phyloP scores from a whole-genome alignment of 1,140 invertebrate species.

The Bombus confusus region DNA sequence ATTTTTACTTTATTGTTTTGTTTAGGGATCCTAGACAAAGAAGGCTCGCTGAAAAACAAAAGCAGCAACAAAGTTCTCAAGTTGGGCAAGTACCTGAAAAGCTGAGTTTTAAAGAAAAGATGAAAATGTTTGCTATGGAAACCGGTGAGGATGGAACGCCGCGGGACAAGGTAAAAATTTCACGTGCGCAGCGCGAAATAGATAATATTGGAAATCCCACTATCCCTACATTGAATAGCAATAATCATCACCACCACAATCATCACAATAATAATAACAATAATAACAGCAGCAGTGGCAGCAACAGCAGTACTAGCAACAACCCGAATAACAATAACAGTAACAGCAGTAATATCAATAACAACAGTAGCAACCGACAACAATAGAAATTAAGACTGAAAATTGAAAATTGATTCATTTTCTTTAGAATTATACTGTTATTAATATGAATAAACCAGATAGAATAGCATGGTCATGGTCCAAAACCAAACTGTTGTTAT shows the following conservation, averaged over 20 bases:
- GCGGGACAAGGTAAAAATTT: constrained; percentile 96
- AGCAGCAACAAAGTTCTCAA: constrained; percentile 85
- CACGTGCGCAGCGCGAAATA: constrained; percentile 95
- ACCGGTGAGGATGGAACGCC: constrained; percentile 93
- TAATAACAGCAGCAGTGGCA: constrained; percentile 29
- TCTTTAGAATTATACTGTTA: background rate
- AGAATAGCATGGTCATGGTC: background rate
- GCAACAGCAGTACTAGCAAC: constrained; percentile 36
- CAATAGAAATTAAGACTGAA: constrained; percentile 42
- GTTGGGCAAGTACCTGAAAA: constrained; percentile 92
- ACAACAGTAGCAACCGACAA: constrained; percentile 42
- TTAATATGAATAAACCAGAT: background rate
- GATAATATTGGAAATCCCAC: constrained; percentile 86
- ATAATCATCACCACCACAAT: constrained; percentile 55
- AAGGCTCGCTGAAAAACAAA: constrained; percentile 90
- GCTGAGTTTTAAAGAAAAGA: constrained; percentile 96
- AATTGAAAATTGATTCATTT: constrained; percentile 26
- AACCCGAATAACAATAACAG: constrained; percentile 15
- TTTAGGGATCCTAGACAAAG: constrained; percentile 91
- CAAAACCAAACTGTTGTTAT: background rate
- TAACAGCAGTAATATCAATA: constrained; percentile 67
- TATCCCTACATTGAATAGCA: constrained; percentile 79
- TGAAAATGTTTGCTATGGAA: constrained; percentile 98
- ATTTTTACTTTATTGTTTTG: constrained; percentile 12
- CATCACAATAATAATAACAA: constrained; percentile 23